Conservation (phyloP, 2,797 vertebrate species). For the Prionace glauca region DNA sequence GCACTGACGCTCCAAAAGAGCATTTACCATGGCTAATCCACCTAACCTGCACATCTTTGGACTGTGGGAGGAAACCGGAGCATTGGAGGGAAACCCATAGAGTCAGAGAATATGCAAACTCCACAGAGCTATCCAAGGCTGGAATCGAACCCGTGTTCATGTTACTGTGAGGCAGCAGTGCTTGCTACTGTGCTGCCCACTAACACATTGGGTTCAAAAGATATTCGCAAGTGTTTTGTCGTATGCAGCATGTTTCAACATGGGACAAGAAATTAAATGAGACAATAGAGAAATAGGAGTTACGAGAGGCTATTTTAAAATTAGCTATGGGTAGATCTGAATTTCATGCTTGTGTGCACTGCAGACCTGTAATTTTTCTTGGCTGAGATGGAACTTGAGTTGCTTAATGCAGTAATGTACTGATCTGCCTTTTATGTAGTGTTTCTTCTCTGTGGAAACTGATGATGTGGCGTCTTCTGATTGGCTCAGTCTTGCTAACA, state of each 20-base stretch:
- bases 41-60: no score
- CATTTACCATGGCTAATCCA: no score
- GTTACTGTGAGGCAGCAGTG: no score
- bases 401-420: background rate
- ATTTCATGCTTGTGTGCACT: background rate
- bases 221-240: background rate
- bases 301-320: background rate
- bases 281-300: background rate
- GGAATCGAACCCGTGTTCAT: no score
- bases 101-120: no score
- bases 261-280: background rate
- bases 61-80: no score
- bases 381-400: background rate
- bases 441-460: background rate
- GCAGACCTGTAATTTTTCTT: background rate
- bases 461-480: background rate
- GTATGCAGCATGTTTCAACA: background rate
- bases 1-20: no score
- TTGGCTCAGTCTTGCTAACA: background rate
- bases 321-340: background rate
- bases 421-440: background rate
- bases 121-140: no score
- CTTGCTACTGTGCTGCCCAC: no score
- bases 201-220: background rate
- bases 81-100: no score